Conservation (phyloP, 2,888 invertebrate genomes). For the Actias luna region DNA sequence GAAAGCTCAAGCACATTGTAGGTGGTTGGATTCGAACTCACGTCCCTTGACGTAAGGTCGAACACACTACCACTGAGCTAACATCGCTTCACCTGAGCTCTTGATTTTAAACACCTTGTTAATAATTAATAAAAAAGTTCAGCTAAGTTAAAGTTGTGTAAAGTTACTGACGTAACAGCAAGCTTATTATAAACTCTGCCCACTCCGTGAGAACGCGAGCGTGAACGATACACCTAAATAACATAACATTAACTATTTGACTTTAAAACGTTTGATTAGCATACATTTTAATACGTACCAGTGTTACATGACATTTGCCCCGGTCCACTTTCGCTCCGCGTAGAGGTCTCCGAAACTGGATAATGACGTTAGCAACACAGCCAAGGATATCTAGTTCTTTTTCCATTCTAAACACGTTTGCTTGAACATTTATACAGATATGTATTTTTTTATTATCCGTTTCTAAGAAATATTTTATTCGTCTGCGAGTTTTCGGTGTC, state of each 20-base stretch:
- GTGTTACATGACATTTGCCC: constrained; percentile 42
- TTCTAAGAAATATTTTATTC: constrained; percentile 21
- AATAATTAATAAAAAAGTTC: too few relatives aligned
- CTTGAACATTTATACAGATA: constrained; percentile 1
- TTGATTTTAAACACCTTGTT: too few relatives aligned
- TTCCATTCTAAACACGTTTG: constrained; percentile 32
- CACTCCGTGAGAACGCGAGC: not conserved
- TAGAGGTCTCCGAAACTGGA: constrained; percentile 33
- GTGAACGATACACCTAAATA: not conserved
- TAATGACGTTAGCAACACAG: constrained; percentile 22
- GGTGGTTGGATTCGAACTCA: too few relatives aligned
- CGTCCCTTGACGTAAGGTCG: too few relatives aligned
- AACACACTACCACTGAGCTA: too few relatives aligned
- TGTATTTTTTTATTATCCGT: constrained; percentile 25
- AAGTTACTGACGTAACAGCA: not conserved
- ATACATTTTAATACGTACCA: constrained; percentile 47
- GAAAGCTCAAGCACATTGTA: too few relatives aligned
- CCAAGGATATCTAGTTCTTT: constrained; percentile 31
- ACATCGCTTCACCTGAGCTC: too few relatives aligned
- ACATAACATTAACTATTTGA: constrained; percentile 21
- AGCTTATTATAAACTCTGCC: not conserved
- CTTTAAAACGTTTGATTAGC: constrained; percentile 49
- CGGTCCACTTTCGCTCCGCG: constrained; percentile 23
- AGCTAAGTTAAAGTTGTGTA: too few relatives aligned
- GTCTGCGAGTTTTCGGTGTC: constrained; percentile 6